phyloP scores from a whole-genome alignment of 1,140 invertebrate species.

The Lasioglossum albipes region DNA sequence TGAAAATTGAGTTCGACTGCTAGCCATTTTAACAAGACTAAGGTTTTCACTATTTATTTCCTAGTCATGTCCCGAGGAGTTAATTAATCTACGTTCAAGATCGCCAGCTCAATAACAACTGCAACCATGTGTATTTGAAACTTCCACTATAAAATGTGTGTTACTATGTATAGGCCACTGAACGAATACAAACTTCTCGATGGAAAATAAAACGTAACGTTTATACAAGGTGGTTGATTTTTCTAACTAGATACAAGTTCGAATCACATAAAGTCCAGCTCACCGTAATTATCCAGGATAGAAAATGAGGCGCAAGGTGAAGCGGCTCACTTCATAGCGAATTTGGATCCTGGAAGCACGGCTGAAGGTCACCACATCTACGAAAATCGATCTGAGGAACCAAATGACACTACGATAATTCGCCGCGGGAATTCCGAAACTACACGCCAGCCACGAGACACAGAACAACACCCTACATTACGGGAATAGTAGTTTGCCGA shows the following conservation, averaged over 20 bases:
- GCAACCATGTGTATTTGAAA: neutral
- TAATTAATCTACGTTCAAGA: neutral
- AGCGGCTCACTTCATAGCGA: neutral
- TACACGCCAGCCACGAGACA: constrained; percentile 6
- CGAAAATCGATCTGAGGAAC: neutral
- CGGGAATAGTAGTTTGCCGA: constrained; percentile 11
- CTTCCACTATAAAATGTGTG: too few species aligned
- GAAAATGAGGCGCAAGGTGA: too few species aligned
- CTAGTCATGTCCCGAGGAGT: neutral
- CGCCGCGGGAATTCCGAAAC: neutral
- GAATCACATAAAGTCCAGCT: too few species aligned
- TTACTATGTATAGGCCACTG: too few species aligned
- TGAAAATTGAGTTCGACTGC: too few species aligned
- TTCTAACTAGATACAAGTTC: too few species aligned
- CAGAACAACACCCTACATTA: constrained; percentile 20
- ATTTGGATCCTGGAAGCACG: neutral
- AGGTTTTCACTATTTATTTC: too few species aligned
- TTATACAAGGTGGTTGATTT: too few species aligned
- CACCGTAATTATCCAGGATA: too few species aligned
- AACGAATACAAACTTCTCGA: too few species aligned
- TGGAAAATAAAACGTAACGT: too few species aligned
- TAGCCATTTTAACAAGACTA: too few species aligned
- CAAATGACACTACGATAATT: constrained; percentile 13
- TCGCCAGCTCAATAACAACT: neutral
- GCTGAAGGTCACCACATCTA: neutral